These are phyloP conservation scores for Nerophis ophidion DNA, from an alignment of 2,113 vertebrate species.

Conservation along the genomic window DNA sequence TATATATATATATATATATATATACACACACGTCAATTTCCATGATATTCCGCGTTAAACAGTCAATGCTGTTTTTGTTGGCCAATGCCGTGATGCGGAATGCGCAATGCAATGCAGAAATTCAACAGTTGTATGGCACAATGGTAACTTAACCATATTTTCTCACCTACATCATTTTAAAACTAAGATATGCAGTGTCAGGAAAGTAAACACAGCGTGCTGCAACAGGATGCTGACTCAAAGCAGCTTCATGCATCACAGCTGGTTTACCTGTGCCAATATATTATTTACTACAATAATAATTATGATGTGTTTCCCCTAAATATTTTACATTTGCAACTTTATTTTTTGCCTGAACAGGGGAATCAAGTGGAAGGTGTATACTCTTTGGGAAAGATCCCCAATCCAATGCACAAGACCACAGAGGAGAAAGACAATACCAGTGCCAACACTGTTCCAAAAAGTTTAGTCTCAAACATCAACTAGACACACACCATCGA, in stretches of 20 bases:
- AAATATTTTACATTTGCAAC: conserved; percentile 13
- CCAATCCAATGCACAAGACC: conserved; percentile 42
- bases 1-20: too few species aligned
- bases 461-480: conserved; percentile 82
- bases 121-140: background rate
- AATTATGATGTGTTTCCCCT: background rate
- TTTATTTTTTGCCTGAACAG: conserved; percentile 22
- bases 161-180: conserved; percentile 47
- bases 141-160: conserved; percentile 35
- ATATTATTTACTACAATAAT: background rate
- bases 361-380: conserved; percentile 41
- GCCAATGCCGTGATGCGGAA: too few species aligned
- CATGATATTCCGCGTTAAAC: too few species aligned
- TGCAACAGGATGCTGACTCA: conserved; percentile 36
- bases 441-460: conserved; percentile 74
- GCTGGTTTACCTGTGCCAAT: conserved; percentile 1
- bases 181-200: conserved; percentile 7
- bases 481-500: conserved; percentile 80
- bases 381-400: conserved; percentile 44
- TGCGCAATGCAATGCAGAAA: too few species aligned
- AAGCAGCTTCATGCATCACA: conserved; percentile 13
- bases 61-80: too few species aligned
- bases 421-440: conserved; percentile 67
- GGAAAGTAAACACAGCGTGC: conserved; percentile 29
- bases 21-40: too few species aligned